phyloP scores from a whole-genome alignment of 2,113 vertebrate genomes.

The Sphaerodactylus townsendi region DNA sequence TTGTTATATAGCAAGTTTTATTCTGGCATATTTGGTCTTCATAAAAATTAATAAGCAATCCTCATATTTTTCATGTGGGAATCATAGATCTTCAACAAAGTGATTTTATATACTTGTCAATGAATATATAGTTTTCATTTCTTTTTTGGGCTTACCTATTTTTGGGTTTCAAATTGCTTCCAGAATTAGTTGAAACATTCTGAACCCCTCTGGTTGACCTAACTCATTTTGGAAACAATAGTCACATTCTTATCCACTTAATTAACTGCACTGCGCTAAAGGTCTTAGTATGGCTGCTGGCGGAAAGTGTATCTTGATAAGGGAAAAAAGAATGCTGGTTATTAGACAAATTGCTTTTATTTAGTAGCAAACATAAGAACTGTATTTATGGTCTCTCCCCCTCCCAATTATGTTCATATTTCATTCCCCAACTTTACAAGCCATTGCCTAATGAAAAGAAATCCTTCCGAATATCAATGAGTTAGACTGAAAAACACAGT shows the following conservation, averaged over 20 bases:
- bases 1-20: not conserved
- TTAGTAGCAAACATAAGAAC: slow-evolving; percentile 50
- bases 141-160: too few relatives aligned
- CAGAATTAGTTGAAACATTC: not conserved
- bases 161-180: not conserved
- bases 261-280: not conserved
- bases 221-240: not conserved
- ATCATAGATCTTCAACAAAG: not conserved
- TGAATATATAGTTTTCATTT: not conserved
- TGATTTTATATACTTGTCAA: not conserved
- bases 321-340: slow-evolving; percentile 22
- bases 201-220: not conserved
- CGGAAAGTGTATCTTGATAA: slow-evolving; percentile 18
- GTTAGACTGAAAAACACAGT: slow-evolving; percentile 23
- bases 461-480: slow-evolving; percentile 46
- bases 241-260: not conserved
- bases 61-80: not conserved
- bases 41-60: not conserved
- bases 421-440: slow-evolving; percentile 50
- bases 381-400: slow-evolving; percentile 5
- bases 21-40: not conserved
- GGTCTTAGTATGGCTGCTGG: slow-evolving; percentile 6
- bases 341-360: slow-evolving; percentile 43
- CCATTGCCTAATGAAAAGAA: slow-evolving; percentile 48
- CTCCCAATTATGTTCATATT: slow-evolving; percentile 52